Base-by-base conservation (phyloP, 1,140 invertebrate genomes). In the Drosophila melanica region DNA sequence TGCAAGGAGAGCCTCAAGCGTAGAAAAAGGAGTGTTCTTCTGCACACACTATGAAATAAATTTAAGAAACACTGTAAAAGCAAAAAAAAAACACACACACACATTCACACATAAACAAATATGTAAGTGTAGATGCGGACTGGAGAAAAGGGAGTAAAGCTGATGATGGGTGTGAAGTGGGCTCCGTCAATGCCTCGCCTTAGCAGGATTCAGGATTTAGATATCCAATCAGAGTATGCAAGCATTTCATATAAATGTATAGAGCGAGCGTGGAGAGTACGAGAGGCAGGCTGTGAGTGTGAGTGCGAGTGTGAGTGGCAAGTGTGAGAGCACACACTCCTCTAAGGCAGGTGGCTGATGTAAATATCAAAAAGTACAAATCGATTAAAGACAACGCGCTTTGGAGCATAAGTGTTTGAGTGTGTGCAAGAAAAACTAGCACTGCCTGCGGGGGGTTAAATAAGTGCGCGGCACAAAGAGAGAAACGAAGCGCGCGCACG, bases 281-380 rank as follows among this genome's bases (percentile, higher is more conserved):
- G 33, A 65, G 69, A 62, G 69, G 14, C 11, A 35, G 47, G 45
- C 44, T 23, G 23, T 10, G 12, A 35, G 50, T 48, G 44, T 53
- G 30, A 7, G 16, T 27, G 14, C 23, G 16, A 16, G 12, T 30
- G 58, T 41, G 27, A 6, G 20, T 23, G 20, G 47, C 1, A 14
- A 63, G 64, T 45, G 20, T n/a, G 59, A 59, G 62, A 37, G 39
- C 33, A 35, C 33, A 35, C 33, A 35, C 33, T 9, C 8, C 33
- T 35, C 33, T 10, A 30, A 48, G 60, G 57, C 37, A 55, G 42
- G 44, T 60, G 64, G 50, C 45, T 76, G 72, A 77, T 87, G 84
- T 89, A 84, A 89, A 90, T 89, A 84, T 89, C 70, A 87, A 87
- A 77, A 89, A 84, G 80, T 90, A 90, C 79, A 90, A 89, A 89